Evolutionary conservation across 1,140 invertebrate genomes (phyloP), one percentile per base, ranked within the genome.

Genomic region (Drosophila triauraria): DNA sequence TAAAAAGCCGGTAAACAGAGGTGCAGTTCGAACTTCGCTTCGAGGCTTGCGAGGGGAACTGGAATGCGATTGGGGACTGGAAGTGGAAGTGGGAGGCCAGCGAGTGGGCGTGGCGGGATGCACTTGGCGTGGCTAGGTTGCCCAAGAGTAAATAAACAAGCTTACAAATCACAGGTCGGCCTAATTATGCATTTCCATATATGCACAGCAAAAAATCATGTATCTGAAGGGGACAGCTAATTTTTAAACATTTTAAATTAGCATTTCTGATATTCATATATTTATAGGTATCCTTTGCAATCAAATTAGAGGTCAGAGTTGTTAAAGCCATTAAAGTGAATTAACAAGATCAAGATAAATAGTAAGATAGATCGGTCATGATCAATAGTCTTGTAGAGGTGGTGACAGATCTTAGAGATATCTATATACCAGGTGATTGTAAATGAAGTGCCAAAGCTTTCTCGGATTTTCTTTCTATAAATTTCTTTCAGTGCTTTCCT

Each of bases 1-100:
- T 35, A 80, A 68, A 59, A 80, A 69, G 38, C 48, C 35, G 44
- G 43, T 62, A 79, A 71, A 74, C 64, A 83, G 44, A 88, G 84
- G 72, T 70, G 71, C 40, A 63, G 50, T 81, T 84, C 59, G 59
- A 84, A 69, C 48, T 53, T 38, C 10, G 27, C 30, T 51, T 13
- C 32, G 43, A 20, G 20, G 1, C 44, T 20, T 23, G 44, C 15
- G 13, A 15, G 35, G 40, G 20, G 27, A 64, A 69, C 75, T 63
- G 32, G 44, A 51, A 51, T 42, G 60, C 25, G 30, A 57, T 17
- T 62, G 17, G 44, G 42, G 35, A 15, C 27, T 50, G 50, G 46
- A 32, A 2, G 30, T 51, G 58, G 40, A 53, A 40, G 57, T 48
- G 59, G 53, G 17, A 40, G 25, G 43, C 17, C 27, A 3, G 17